phyloP scores from a whole-genome alignment of 2,888 invertebrate species.

The Thera britannica region DNA sequence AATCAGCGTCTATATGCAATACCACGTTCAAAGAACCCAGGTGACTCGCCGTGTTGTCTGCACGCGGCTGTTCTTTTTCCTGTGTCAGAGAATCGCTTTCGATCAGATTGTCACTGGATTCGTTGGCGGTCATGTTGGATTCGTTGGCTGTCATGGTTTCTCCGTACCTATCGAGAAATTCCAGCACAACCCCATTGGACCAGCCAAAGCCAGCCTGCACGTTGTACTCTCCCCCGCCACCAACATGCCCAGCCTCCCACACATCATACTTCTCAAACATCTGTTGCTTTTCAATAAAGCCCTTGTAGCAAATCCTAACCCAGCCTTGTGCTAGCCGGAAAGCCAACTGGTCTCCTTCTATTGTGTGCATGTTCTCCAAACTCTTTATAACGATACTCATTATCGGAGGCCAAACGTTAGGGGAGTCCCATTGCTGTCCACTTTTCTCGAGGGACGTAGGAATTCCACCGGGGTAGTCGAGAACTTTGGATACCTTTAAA shows the following conservation, averaged over 20 bases:
- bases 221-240: conserved; percentile 91
- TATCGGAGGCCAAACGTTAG: conserved; percentile 94
- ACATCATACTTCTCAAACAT: conserved; percentile 92
- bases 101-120: conserved; percentile 42
- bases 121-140: conserved; percentile 46
- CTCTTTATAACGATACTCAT: conserved; percentile 90
- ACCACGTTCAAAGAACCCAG: conserved; percentile 21
- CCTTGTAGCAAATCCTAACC: conserved; percentile 87
- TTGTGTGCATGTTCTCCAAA: conserved; percentile 84
- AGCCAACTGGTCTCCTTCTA: conserved; percentile 84
- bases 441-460: conserved; percentile 87
- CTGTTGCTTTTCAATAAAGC: conserved; percentile 83
- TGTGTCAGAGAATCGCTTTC: conserved; percentile 13
- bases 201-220: conserved; percentile 92
- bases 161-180: conserved; percentile 86
- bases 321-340: conserved; percentile 87
- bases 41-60: conserved; percentile 21
- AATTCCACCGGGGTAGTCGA: conserved; percentile 87
- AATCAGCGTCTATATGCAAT: conserved; percentile 14
- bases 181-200: conserved; percentile 90
- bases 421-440: conserved; percentile 92
- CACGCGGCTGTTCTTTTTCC: conserved; percentile 13
- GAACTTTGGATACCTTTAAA: conserved; percentile 73
- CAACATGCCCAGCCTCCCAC: conserved; percentile 86
- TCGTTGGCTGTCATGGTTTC: conserved; percentile 65